Evolutionary conservation across 2,113 vertebrate genomes (phyloP).

Genomic region (Ramphastos sulfuratus): DNA sequence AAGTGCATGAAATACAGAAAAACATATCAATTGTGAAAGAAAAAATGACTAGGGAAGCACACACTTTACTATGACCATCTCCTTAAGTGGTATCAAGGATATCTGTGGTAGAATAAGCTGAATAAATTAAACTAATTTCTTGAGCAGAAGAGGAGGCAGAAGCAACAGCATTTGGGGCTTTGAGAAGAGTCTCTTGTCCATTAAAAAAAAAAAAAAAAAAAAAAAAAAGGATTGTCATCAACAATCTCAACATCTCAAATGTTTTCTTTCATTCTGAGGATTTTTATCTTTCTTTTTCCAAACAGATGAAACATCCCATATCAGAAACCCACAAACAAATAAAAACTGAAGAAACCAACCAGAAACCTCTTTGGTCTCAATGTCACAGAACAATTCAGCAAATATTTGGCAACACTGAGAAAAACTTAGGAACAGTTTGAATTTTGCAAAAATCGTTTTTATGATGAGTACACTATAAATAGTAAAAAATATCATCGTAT

Average conservation of each 20-base stretch:
- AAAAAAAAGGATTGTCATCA: not conserved
- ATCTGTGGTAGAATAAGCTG: not conserved
- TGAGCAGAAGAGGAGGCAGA: not conserved
- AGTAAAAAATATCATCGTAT: constrained; percentile 18
- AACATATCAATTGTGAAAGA: not conserved
- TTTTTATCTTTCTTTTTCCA: not conserved
- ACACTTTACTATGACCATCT: not conserved
- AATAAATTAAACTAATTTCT: not conserved
- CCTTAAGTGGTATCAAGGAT: not conserved
- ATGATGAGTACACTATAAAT: not conserved
- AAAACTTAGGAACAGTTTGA: not conserved
- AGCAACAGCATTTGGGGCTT: not conserved
- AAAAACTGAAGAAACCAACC: not conserved
- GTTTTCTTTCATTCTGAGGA: not conserved
- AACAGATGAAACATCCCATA: not conserved
- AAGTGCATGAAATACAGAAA: not conserved
- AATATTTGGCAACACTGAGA: not conserved
- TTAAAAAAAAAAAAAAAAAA: not conserved
- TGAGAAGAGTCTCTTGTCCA: not conserved
- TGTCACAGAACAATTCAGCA: not conserved
- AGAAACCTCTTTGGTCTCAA: not conserved
- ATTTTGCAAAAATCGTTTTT: not conserved
- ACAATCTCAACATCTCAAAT: too few species aligned
- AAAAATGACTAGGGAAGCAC: not conserved
- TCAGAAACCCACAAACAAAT: not conserved